Percentiles rank a stretch among this genome's conserved stretches.
phyloP scores from a whole-genome alignment of 2,113 vertebrate genomes.

The Erythrocercus mccallii region DNA sequence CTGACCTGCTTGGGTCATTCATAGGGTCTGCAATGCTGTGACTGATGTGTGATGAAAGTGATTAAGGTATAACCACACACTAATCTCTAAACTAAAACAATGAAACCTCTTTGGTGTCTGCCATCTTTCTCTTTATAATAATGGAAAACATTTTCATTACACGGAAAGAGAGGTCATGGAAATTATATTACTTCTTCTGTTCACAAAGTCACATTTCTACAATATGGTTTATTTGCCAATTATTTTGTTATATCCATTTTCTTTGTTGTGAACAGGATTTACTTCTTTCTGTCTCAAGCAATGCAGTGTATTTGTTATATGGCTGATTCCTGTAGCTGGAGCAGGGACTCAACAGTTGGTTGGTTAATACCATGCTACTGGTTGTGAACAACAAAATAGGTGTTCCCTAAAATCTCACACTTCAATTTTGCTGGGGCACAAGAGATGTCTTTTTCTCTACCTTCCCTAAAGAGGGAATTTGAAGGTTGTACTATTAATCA shows the following conservation, averaged over 20 bases:
- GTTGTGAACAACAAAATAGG: not conserved
- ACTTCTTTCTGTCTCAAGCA: constrained; percentile 22
- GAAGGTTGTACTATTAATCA: not conserved
- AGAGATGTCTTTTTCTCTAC: not conserved
- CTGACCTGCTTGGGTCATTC: not conserved
- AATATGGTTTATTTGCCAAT: constrained; percentile 17
- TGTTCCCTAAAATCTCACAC: not conserved
- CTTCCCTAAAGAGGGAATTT: not conserved
- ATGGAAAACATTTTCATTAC: constrained; percentile 23
- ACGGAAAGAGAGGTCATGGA: not conserved
- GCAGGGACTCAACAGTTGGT: not conserved
- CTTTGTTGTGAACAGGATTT: constrained; percentile 26
- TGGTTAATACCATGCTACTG: not conserved
- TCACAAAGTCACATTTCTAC: not conserved
- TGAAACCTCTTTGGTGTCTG: constrained; percentile 1
- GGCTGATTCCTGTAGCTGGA: not conserved
- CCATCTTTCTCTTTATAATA: constrained; percentile 30
- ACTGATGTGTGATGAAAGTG: constrained; percentile 34
- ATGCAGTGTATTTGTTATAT: not conserved
- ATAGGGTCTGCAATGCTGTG: constrained; percentile 12
- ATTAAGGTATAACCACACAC: constrained; percentile 28
- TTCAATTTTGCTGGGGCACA: not conserved
- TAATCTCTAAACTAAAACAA: not conserved
- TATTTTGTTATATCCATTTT: constrained; percentile 12
- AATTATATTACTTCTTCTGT: not conserved